These are phyloP conservation scores for Trilocha varians DNA, from an alignment of 2,888 invertebrate genomes.

Conservation along the genomic window DNA sequence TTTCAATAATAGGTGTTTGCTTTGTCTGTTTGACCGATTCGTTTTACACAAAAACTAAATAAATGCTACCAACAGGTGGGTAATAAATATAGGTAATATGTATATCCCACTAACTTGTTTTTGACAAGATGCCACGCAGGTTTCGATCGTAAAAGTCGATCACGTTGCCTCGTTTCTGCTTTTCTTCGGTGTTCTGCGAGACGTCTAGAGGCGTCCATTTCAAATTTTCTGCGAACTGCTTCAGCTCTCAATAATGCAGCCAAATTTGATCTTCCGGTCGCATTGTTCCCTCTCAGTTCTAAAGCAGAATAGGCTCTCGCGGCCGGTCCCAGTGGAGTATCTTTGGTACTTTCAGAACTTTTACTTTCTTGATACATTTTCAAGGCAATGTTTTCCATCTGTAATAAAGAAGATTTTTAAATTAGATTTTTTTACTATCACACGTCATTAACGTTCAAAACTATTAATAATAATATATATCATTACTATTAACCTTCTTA, in stretches of 20 bases:
- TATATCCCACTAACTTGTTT: constrained; percentile 70
- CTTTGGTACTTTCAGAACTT: constrained; percentile 36
- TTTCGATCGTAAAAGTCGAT: constrained; percentile 73
- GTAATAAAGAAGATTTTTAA: constrained; percentile 2
- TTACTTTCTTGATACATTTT: constrained; percentile 53
- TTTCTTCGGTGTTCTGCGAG: constrained; percentile 74
- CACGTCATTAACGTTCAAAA: too few species aligned
- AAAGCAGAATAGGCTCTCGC: constrained; percentile 61
- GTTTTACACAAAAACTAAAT: too few species aligned
- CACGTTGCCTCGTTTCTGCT: constrained; percentile 72
- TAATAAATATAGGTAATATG: too few species aligned
- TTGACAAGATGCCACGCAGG: constrained; percentile 81
- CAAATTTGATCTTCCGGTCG: constrained; percentile 72
- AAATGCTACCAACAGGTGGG: too few species aligned
- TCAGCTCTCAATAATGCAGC: constrained; percentile 79
- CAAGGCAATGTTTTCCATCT: constrained; percentile 55
- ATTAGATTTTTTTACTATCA: too few species aligned
- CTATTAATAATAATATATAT: too few species aligned
- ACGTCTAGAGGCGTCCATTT: constrained; percentile 73
- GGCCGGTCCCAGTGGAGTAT: constrained; percentile 32
- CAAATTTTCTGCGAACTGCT: constrained; percentile 74
- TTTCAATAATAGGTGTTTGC: too few species aligned
- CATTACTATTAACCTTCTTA: constrained; percentile 51
- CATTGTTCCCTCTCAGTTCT: constrained; percentile 44
- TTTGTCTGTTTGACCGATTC: too few species aligned